These are phyloP conservation scores for Pristionchus pacificus DNA, from an alignment of 1,140 invertebrate genomes.

Conservation along the genomic window DNA sequence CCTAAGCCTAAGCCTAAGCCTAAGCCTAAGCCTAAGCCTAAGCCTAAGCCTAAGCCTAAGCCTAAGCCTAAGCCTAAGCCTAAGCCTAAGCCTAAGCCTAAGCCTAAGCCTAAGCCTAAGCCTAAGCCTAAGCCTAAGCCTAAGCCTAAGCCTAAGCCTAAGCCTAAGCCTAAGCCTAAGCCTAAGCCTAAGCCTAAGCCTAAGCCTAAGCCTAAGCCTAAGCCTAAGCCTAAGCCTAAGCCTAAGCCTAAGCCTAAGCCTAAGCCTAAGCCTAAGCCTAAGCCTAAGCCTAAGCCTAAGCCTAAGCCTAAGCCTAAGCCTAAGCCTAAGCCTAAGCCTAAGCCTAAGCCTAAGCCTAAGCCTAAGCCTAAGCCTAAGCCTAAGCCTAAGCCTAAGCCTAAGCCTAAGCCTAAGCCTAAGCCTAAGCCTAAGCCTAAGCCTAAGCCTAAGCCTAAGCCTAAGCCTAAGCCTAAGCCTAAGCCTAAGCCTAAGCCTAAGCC, in stretches of 20 bases:
- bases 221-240: slow-evolving; percentile 26
- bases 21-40: slow-evolving; percentile 17
- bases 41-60: slow-evolving; percentile 16
- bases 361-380: slow-evolving; percentile 24
- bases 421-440: slow-evolving; percentile 12
- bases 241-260: slow-evolving; percentile 17
- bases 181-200: slow-evolving; percentile 23
- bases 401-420: slow-evolving; percentile 14
- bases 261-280: slow-evolving; percentile 2
- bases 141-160: slow-evolving; percentile 23
- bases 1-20: slow-evolving; percentile 19
- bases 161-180: slow-evolving; percentile 18
- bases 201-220: slow-evolving; percentile 25
- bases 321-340: slow-evolving; percentile 19
- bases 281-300: slow-evolving; percentile 26
- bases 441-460: not conserved
- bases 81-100: slow-evolving; percentile 23
- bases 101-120: slow-evolving; percentile 24
- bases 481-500: not conserved
- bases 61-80: slow-evolving; percentile 20
- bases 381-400: slow-evolving; percentile 25
- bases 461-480: not conserved
- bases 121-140: slow-evolving; percentile 23
- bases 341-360: slow-evolving; percentile 15
- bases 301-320: slow-evolving; percentile 28